Base-by-base conservation (phyloP, 1,140 invertebrate genomes). In the Drosophila santomea region DNA sequence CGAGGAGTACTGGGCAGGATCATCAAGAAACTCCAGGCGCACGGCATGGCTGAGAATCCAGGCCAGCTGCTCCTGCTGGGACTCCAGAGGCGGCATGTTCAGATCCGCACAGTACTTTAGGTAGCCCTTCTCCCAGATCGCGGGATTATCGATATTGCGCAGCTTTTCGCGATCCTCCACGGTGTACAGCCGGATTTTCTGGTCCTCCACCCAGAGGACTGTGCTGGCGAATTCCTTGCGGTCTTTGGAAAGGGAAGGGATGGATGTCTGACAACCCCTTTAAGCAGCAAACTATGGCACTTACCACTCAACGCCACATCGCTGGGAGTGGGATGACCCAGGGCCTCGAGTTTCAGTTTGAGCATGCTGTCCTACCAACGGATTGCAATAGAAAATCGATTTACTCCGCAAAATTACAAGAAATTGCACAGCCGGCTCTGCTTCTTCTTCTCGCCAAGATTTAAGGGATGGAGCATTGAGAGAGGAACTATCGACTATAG, bases 131-230 rank as follows among this genome's bases (percentile, higher is more conserved):
- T 94, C 93, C 98, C 98, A 99, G 39, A 94, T 91, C 2, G 93
- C 85, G 25, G 79, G 72, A 6, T 94, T 91, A 15, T 93, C 78
- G 17, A 94, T 93, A 52, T 93, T 92, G 50, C 96, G 94, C 20
- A 99, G 91, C 2, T 93, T 93, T 68, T 94, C 94, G 23, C 97
- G 93, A 64, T 97, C 96, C 91, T 98, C 97, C 63, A 97, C 96
- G 80, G 95, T 96, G 81, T 98, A 98, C 80, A 96, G 95, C 15
- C 98, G 95, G 76, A 99, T 98, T 93, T 97, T 98, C 92, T 98
- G 97, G 92, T 98, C 97, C 93, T 99, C 98, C 25, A 99, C 89
- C 98, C 98, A 99, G 1, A 96, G 89, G 17, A 98, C 94, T 32
- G 98, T 93, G 82, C 95, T 96, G 55, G 96, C 95, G 90, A 98